Evolutionary conservation across 2,797 vertebrate species (phyloP), one percentile per base, ranked within the genome.

Genomic region (Pseudotriccus pelzelni): DNA sequence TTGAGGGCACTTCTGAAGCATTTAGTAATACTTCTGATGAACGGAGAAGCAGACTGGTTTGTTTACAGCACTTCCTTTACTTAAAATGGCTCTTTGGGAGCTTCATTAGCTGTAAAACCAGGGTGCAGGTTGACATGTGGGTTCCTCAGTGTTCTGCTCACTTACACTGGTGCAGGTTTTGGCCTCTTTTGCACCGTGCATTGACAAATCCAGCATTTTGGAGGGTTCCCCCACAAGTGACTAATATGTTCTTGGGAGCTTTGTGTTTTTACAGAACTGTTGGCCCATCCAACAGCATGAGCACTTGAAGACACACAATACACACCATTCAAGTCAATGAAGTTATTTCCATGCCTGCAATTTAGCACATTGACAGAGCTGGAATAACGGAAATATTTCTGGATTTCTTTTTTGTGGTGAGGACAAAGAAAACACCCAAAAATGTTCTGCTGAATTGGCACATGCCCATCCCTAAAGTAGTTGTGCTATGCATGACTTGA

Each of bases 311-410:
- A 28, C 19, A 36, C 25, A 14, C 28, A 21, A 20, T 60, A 46
- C 12, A 2, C 0, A 0, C 8, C 32, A 5, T 20, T 73, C 32
- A 41, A 22, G 30, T 32, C 73, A 75, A 10, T 3, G 2, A 16
- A 27, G 44, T 64, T 44, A 43, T 56, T 93, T 76, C 56, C 17
- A 12, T 79, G 67, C 59, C 84, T 82, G 1, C 76, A 59, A 15
- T 84, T 84, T 44, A 73, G 70, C 12, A 19, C 27, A 3, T 10
- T 58, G 66, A 75, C 22, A 32, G 43, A 85, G n/a, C 37, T 34
- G 49, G 80, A 89, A 63, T 59, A 83, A 62, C 16, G 21, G 56
- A 74, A 91, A 36, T 68, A 43, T 50, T 69, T 90, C 66, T 55
- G 43, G 27, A 30, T 80, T 78, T 73, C 16, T 52, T 59, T 66